Evolutionary conservation across 1,140 invertebrate genomes (phyloP), one percentile per base, ranked within the genome.

Genomic region (Lucilia cuprina): DNA sequence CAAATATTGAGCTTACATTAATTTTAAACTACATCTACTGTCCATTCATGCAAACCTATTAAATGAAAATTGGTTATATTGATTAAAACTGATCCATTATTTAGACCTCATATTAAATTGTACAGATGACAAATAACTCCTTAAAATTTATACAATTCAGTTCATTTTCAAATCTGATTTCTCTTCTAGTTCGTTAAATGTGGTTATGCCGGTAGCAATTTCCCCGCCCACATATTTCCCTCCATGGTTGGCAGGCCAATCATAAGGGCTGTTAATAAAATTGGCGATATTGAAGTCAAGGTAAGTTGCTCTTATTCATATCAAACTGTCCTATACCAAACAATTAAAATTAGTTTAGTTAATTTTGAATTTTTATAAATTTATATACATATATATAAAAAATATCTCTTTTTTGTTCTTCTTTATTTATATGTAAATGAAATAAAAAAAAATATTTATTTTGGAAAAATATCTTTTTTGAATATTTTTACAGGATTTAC

Each of bases 261-360:
- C 86, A 98, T 99, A 86, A 93, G 98, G 92, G 99, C 99, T 65
- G 96, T 97, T 84, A 97, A 98, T 91, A 98, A 99, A 94, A 97
- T 99, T 87, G 98, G 98, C 85, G 97, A 99, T 92, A 99, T 99
- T 86, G 98, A 99, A 95, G 96, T 99, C 12, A 99, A 99, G 96
- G 98, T 99, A 94, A 92, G 91, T 34, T 84, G 25, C 25, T 30
- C 25, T 30, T 30, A 83, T 65, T 14, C 9, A 55, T 21, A 82
- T 30, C 41, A 50, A 13, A 50, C 50, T 65, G 0, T 55, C 49
- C 49, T 65, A 47, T 55, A 19, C 82, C 25, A 82, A 7, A 82
- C 17, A 82, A 82, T 70, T 74, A 82, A 21, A n/a, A 83, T 74
- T 83, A 82, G 70, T 55, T 82, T 84, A 84, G 78, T 84, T 84